Percentiles rank a stretch among this genome's conserved stretches.
phyloP scores from a whole-genome alignment of 2,888 invertebrate genomes.

The Hypselothyrea guttata region DNA sequence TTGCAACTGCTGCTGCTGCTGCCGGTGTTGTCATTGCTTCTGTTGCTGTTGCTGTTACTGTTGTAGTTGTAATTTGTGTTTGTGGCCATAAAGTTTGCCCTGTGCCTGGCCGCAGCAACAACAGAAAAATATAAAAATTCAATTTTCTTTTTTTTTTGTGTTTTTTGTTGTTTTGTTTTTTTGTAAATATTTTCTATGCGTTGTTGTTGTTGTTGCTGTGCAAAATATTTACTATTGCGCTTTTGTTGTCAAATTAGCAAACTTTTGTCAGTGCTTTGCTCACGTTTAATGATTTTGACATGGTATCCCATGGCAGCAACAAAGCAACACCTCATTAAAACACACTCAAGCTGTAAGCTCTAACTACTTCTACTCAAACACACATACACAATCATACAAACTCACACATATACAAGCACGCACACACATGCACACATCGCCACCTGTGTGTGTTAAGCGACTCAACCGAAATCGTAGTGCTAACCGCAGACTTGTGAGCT shows the following conservation, averaged over 20 bases:
- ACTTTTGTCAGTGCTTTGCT: constrained; percentile 26
- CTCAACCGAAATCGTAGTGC: constrained; percentile 26
- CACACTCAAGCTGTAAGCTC: constrained; percentile 13
- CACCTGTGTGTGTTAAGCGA: constrained; percentile 9
- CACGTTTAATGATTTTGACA: constrained; percentile 44
- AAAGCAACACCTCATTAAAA: constrained; percentile 33
- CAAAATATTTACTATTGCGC: constrained; percentile 59
- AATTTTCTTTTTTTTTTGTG: constrained; percentile 36
- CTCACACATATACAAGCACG: background rate
- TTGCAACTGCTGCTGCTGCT: constrained; percentile 39
- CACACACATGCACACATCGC: background rate
- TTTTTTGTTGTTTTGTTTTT: constrained; percentile 10
- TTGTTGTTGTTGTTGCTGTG: constrained; percentile 6
- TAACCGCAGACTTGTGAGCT: constrained; percentile 39
- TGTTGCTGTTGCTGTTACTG: constrained; percentile 25
- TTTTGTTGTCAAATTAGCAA: constrained; percentile 50
- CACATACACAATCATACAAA: background rate
- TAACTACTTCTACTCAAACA: background rate
- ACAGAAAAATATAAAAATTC: constrained; percentile 40
- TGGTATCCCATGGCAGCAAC: constrained; percentile 28
- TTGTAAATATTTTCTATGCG: constrained; percentile 15
- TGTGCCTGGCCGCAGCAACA: constrained; percentile 39
- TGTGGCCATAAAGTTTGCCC: constrained; percentile 67
- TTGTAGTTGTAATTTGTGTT: constrained; percentile 68
- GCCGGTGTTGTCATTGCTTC: constrained; percentile 32